phyloP scores from a whole-genome alignment of 2,113 vertebrate species.

The Camelus bactrianus region DNA sequence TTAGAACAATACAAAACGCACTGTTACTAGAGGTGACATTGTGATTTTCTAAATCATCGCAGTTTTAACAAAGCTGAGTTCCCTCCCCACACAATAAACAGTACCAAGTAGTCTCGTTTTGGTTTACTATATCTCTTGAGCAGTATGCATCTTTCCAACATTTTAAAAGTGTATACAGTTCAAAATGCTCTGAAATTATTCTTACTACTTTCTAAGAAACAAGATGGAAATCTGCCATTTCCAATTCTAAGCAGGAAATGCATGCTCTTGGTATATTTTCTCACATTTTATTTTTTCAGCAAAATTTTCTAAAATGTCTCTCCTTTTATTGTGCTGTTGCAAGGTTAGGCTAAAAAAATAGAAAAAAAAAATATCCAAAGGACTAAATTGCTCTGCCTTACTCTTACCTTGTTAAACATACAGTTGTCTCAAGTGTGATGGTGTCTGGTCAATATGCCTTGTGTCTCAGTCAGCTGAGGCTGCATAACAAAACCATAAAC shows the following conservation, averaged over 20 bases:
- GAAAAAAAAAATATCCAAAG: not conserved
- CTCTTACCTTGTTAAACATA: not conserved
- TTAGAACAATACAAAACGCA: constrained; percentile 48
- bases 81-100: constrained; percentile 35
- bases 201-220: constrained; percentile 33
- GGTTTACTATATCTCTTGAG: not conserved
- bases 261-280: not conserved
- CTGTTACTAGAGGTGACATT: constrained; percentile 44
- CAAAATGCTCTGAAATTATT: constrained; percentile 37
- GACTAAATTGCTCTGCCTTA: not conserved
- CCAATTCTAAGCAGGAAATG: not conserved
- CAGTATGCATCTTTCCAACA: not conserved
- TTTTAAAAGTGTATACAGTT: not conserved
- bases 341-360: not conserved
- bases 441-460: not conserved
- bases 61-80: constrained; percentile 55
- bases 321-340: not conserved
- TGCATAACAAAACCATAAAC: not conserved
- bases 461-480: not conserved
- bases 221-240: not conserved
- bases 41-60: constrained; percentile 59
- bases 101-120: not conserved
- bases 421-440: not conserved
- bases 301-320: not conserved
- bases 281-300: constrained; percentile 29